Percentiles rank a stretch among this genome's conserved stretches.
Conservation (phyloP, 2,797 vertebrate species). For the Neopelma chrysocephalum region DNA sequence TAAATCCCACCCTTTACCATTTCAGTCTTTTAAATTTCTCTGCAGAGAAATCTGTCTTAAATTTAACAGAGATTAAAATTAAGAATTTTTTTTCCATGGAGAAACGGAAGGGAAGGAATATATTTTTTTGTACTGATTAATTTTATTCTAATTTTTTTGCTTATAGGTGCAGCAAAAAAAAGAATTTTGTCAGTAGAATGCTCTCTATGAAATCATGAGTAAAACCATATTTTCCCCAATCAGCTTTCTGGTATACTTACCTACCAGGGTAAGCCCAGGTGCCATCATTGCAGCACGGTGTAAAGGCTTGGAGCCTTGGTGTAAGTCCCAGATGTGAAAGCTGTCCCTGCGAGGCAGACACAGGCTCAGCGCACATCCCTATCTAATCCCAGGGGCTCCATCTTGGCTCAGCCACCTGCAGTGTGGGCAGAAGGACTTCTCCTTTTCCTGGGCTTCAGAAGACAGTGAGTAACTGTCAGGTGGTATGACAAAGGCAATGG, state of each 20-base stretch:
- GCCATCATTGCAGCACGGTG: accelerated
- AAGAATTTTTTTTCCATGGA: not conserved
- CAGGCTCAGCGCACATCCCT: accelerated
- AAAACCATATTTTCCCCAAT: not conserved
- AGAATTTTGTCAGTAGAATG: not conserved
- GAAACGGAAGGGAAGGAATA: not conserved
- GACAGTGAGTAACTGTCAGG: not conserved
- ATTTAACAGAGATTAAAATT: not conserved
- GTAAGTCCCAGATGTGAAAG: not conserved
- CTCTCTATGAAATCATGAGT: not conserved
- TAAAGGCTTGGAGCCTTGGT: not conserved
- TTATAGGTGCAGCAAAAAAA: not conserved
- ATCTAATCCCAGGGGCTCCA: not conserved
- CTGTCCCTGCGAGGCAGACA: not conserved
- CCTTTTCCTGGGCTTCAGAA: not conserved
- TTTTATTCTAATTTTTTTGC: not conserved
- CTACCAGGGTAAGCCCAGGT: not conserved
- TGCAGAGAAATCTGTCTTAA: not conserved
- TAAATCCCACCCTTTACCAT: not conserved
- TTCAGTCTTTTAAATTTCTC: not conserved
- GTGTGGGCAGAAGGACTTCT: not conserved
- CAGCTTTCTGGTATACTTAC: not conserved
- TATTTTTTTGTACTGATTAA: not conserved
- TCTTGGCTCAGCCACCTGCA: not conserved
- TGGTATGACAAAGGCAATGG: not conserved